Base-by-base conservation (phyloP, 2,797 vertebrate species). In the Acanthornis magna region DNA sequence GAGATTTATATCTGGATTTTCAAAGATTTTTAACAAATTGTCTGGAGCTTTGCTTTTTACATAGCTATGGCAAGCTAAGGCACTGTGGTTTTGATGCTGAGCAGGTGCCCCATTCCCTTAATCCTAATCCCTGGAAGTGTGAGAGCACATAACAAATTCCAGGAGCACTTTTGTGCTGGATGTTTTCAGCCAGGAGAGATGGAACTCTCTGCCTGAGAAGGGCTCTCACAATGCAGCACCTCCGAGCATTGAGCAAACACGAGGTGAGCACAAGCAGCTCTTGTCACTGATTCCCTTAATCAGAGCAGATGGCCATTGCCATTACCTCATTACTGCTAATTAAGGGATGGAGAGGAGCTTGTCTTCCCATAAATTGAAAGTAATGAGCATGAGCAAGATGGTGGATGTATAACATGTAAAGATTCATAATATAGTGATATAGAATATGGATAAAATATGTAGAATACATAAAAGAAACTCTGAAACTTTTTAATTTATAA, bases 251-350 rank as follows among this genome's bases (percentile, higher is more conserved):
- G 17, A 68, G 22, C 36, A 86, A 63, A 62, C 13, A 38, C 0
- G 8, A 63, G 32, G 36, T 40, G 32, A 79, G 19, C 2, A 23
- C n/a, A 29, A 50, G 45, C 45, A 79, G 63, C 57, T 76, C 60
- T 76, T 66, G 42, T 32, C 91, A 40, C 57, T 38, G 71, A 71
- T 43, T 90, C 63, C 67, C 36, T 55, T 92, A 91, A 86, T 79
- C 67, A 82, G 67, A 92, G 83, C 88, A 95, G 93, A 88, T 91
- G 90, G 80, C 71, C 71, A 66, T 38, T 57, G 57, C 91, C 53
- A 89, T 93, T 92, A 90, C 13, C 75, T 89, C 67, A 53, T 95
- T 95, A 95, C 29, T 65, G 86, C 27, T 82, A 94, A 93, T 91
- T 94, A 95, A 62, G 55, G 53, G 51, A 66, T 71, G 38, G 50